A percentile compares a stretch with the other conserved stretches of the same genome.
These are phyloP conservation scores for Deroptyus accipitrinus DNA, from an alignment of 2,113 vertebrate species.

Conservation along the genomic window DNA sequence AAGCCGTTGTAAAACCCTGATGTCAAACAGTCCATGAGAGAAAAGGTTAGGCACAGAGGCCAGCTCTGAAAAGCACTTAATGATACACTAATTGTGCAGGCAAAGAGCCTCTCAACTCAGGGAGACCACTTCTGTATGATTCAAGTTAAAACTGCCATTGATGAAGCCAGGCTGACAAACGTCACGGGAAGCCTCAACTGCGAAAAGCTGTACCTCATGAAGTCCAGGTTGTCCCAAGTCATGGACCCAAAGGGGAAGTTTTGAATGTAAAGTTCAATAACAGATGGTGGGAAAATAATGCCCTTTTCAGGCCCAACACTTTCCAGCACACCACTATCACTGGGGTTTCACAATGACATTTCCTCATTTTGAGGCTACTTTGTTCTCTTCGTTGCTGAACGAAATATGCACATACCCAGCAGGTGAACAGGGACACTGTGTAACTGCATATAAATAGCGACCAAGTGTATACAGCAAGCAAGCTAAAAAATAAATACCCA, in stretches of 20 bases:
- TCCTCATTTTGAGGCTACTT: neutral
- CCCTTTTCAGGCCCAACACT: neutral
- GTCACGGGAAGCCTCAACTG: neutral
- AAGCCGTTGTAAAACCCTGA: neutral
- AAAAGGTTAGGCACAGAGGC: neutral
- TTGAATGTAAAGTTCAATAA: neutral
- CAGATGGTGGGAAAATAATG: neutral
- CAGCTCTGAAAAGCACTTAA: neutral
- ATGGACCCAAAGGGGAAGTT: neutral
- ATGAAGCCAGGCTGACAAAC: neutral
- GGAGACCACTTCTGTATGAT: neutral
- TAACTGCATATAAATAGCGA: neutral
- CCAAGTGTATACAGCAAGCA: neutral
- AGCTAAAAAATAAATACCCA: neutral
- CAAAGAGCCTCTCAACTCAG: neutral
- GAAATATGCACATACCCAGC: neutral
- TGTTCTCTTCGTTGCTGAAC: neutral
- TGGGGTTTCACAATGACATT: neutral
- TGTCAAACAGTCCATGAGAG: neutral
- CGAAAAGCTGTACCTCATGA: neutral
- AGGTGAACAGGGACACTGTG: neutral
- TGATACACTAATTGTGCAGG: neutral
- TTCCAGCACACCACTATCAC: neutral
- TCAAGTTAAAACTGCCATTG: neutral
- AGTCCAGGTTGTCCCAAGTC: neutral